Conservation (phyloP, 2,797 vertebrate genomes). For the Thunnus albacares region DNA sequence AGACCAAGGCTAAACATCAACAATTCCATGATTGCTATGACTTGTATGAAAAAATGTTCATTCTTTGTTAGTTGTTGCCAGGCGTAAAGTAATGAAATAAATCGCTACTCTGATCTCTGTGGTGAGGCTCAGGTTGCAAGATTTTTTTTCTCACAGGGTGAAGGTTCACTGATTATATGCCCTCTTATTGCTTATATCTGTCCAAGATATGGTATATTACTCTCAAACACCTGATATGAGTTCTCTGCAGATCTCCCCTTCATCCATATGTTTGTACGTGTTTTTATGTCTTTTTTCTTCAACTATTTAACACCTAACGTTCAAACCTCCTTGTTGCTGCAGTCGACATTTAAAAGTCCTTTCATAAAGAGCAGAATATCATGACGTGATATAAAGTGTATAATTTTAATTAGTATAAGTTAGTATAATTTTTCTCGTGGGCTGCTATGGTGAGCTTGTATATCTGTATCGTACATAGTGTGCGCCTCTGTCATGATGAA, state of each 20-base stretch:
- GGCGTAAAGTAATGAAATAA: too few relatives aligned
- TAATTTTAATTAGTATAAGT: too few relatives aligned
- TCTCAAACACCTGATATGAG: neutral
- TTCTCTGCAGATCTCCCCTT: neutral
- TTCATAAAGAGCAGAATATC: neutral
- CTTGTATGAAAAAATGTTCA: too few relatives aligned
- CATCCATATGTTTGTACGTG: neutral
- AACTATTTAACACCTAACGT: neutral
- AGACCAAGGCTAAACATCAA: too few relatives aligned
- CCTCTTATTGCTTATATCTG: neutral
- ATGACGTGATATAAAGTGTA: too few relatives aligned
- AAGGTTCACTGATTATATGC: neutral
- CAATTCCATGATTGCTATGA: too few relatives aligned
- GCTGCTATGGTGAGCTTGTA: neutral
- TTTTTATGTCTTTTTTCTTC: neutral
- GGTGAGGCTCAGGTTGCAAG: too few relatives aligned
- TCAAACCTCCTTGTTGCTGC: neutral
- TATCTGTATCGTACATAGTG: too few relatives aligned
- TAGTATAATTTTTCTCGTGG: neutral
- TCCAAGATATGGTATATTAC: neutral
- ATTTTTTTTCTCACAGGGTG: neutral
- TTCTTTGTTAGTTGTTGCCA: too few relatives aligned
- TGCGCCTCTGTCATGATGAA: too few relatives aligned
- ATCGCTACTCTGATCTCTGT: too few relatives aligned
- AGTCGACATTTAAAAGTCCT: neutral